Evolutionary conservation across 35 echinoderm and acorn worm genomes (phyloP), one percentile per base, ranked within the genome.

Genomic region (Amphiura filiformis): DNA sequence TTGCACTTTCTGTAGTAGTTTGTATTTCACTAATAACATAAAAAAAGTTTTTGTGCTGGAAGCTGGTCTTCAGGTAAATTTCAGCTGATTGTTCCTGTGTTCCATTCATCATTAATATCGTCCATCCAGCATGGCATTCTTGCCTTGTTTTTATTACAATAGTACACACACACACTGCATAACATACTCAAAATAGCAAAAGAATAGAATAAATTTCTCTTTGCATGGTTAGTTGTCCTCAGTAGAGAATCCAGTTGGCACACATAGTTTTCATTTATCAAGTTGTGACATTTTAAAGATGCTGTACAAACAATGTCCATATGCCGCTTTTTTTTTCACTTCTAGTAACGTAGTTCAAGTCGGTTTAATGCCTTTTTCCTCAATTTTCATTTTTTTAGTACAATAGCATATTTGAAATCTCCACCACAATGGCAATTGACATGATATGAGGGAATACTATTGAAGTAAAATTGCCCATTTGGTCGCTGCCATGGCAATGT

Each of bases 111-210:
- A n/a, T n/a, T n/a, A n/a, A n/a, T n/a, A n/a, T n/a, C n/a, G n/a
- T n/a, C n/a, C n/a, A 20, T 52, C 61, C 7, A 23, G 61, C 61
- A 70, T 70, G 26, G 17, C 61, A 70, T 70, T n/a, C 26, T 47
- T 47, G 41, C 41, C 41, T 47, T 47, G 4, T 47, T 47, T 47
- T 47, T 47, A 47, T 47, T 47, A 47, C 17, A 70, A 30, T 70
- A 70, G 9, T 15, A n/a, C 26, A 70, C 61, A 70, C 61, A 70
- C 61, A 70, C 61, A 70, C 61, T 70, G 61, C 61, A 70, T 70
- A 70, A 70, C 61, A 70, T 70, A 70, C 61, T 70, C 61, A 70
- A 70, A 70, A 70, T 70, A 70, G 61, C 61, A 70, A 70, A 70
- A 70, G 61, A 70, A 70, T 70, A 70, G 61, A 70, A 2, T 15